Base-by-base conservation (phyloP, 1,140 invertebrate species). In the Calliphora vicina region DNA sequence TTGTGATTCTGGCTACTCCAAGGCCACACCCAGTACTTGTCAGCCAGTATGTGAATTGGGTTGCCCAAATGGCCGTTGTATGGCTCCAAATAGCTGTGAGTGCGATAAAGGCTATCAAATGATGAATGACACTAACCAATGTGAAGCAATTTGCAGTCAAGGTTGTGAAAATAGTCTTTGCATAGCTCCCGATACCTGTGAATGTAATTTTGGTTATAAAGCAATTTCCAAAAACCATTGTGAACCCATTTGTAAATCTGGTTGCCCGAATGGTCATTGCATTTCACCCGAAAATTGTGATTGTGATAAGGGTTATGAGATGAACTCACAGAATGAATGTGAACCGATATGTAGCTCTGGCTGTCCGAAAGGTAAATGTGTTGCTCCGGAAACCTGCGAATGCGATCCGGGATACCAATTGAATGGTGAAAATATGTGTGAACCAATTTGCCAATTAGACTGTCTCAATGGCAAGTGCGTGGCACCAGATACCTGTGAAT, bases 401-500 rank as follows among this genome's bases (percentile, higher is more conserved):
- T 83, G 83, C 17, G n/a, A 50, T 13, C 27, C 2, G 15, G 83
- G 83, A 0, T 83, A 83, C 42, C 6, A 9, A 57, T 27, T 35
- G 71, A 27, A 3, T 0, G 20, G 12, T 61, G n/a, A 23, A 2
- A 61, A 74, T 13, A 23, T 10, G 17, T 83, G 83, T 42, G 35
- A 81, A 9, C 80, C 83, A 0, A 43, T 81, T 1, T 83, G 83
- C 23, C 1, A 26, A 67, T 1, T 10, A 1, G 92, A 92, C 23
- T 93, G 93, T 45, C 4, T 3, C 1, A 72, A 83, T 25, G 74
- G 74, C 1, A 23, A 13, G 3, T 83, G 82, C n/a, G 45, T 27
- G 15, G 91, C 89, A 0, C 93, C 93, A 1, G 89, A 93, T 2
- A 88, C 86, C 0, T 95, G 94, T 86, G 87, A 91, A 25, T 94